Conservation (phyloP, 2,113 vertebrate genomes). For the Puntigrus tetrazona region DNA sequence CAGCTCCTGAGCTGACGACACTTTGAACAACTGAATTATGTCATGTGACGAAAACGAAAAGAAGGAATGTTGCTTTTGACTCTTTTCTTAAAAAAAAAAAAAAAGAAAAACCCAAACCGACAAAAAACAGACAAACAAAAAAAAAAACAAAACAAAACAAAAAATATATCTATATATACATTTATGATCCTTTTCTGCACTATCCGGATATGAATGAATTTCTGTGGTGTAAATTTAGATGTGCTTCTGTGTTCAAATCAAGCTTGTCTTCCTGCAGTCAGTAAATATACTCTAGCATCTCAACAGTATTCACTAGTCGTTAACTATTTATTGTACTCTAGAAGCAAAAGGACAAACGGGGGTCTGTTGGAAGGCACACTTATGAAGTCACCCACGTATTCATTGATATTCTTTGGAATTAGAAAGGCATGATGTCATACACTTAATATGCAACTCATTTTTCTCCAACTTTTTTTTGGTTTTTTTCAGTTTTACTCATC, state of each 20-base stretch:
- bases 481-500: constrained; percentile 61
- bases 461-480: constrained; percentile 61
- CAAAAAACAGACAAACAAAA: neutral
- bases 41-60: constrained; percentile 65
- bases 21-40: constrained; percentile 76
- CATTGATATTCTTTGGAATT: constrained; percentile 72
- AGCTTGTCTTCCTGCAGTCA: constrained; percentile 93
- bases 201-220: constrained; percentile 88
- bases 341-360: constrained; percentile 79
- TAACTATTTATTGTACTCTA: constrained; percentile 84
- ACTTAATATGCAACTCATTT: constrained; percentile 77
- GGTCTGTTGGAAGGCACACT: constrained; percentile 67
- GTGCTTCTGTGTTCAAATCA: constrained; percentile 87
- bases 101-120: constrained; percentile 15
- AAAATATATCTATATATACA: neutral
- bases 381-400: constrained; percentile 78
- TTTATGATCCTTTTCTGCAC: constrained; percentile 84
- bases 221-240: constrained; percentile 86
- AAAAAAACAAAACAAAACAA: no score
- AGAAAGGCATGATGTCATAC: constrained; percentile 71
- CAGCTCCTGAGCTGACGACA: constrained; percentile 76
- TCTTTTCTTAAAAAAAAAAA: constrained; percentile 76
- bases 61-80: constrained; percentile 83
- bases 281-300: constrained; percentile 85
- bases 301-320: constrained; percentile 79